A percentile compares a stretch with the other conserved stretches of the same genome.
These are phyloP conservation scores for Planococcus citri DNA, from an alignment of 1,140 invertebrate species.

Conservation along the genomic window DNA sequence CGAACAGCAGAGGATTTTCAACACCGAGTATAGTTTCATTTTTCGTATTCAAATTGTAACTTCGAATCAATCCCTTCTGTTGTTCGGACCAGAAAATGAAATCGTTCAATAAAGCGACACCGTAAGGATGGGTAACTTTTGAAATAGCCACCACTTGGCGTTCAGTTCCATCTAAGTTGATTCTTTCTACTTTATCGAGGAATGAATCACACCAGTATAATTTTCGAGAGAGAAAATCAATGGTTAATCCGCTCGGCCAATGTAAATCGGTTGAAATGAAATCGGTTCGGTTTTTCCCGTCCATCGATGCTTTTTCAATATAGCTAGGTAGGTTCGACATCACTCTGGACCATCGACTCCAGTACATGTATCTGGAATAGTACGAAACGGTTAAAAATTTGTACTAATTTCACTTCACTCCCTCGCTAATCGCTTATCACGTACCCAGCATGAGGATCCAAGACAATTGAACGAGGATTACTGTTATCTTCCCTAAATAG, in stretches of 20 bases:
- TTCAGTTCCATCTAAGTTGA: conserved; percentile 36
- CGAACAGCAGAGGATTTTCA: conserved; percentile 45
- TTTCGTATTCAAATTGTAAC: conserved; percentile 35
- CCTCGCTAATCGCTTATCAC: not conserved
- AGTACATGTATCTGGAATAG: conserved; percentile 37
- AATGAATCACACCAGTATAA: conserved; percentile 46
- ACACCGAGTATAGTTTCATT: conserved; percentile 35
- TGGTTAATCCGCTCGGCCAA: conserved; percentile 45
- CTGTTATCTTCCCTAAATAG: conserved; percentile 40
- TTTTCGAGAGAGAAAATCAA: conserved; percentile 36
- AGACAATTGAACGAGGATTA: conserved; percentile 50
- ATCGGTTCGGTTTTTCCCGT: conserved; percentile 35
- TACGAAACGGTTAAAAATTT: conserved; percentile 5
- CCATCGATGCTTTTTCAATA: conserved; percentile 42
- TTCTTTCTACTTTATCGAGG: conserved; percentile 39
- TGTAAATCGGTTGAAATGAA: conserved; percentile 35
- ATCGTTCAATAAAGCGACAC: conserved; percentile 37
- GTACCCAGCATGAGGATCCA: conserved; percentile 49
- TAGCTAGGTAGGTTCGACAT: conserved; percentile 29
- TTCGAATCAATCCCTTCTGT: conserved; percentile 42
- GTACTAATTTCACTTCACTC: not conserved
- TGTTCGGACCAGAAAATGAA: conserved; percentile 44
- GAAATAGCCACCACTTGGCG: conserved; percentile 30
- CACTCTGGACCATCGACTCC: conserved; percentile 37
- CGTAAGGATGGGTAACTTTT: conserved; percentile 41